These are phyloP conservation scores for Pelodiscus sinensis DNA, from an alignment of 2,113 vertebrate genomes.

Conservation along the genomic window DNA sequence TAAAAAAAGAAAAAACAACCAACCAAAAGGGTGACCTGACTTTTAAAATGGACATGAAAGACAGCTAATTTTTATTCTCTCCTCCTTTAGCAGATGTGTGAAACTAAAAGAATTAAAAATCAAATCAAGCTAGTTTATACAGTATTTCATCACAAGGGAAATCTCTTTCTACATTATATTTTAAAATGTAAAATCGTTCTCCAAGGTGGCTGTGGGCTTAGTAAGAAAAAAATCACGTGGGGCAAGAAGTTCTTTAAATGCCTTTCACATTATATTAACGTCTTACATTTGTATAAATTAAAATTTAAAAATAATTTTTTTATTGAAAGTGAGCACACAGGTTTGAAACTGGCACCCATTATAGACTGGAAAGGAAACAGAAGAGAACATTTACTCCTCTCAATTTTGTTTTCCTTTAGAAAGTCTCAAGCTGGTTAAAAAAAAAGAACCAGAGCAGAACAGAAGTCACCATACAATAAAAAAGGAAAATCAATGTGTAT, in stretches of 20 bases:
- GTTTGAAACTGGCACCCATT: not conserved
- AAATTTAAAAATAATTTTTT: not conserved
- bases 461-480: not conserved
- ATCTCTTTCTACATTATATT: slow-evolving; percentile 16
- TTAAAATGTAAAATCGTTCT: not conserved
- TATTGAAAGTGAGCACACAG: not conserved
- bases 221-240: not conserved
- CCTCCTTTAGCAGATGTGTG: not conserved
- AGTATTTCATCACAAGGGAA: slow-evolving; percentile 46
- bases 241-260: not conserved
- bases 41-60: not conserved
- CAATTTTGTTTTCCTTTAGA: not conserved
- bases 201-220: not conserved
- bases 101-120: slow-evolving; percentile 38
- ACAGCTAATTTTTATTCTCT: slow-evolving; percentile 15
- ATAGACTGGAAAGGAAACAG: not conserved
- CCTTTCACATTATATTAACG: not conserved
- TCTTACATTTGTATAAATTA: too few relatives aligned
- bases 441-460: not conserved
- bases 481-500: rapidly evolving
- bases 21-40: not conserved
- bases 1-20: slow-evolving; percentile 46
- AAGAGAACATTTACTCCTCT: not conserved
- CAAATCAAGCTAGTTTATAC: slow-evolving; percentile 46
- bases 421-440: not conserved